Evolutionary conservation across 2,113 vertebrate genomes (phyloP).

Genomic region (Butorides virescens): DNA sequence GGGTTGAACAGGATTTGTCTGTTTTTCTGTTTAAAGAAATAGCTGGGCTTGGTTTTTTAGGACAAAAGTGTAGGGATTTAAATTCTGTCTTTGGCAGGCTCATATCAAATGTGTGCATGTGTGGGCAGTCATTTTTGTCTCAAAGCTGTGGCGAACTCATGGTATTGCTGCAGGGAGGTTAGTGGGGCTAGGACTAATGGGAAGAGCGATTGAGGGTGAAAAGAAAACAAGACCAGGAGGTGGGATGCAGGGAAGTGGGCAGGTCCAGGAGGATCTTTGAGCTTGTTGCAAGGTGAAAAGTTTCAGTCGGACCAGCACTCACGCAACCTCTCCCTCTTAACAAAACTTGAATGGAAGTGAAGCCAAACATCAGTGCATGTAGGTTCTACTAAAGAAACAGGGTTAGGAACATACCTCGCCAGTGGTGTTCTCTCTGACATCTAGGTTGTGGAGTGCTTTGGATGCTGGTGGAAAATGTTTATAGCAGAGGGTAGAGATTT

Average conservation of each 20-base stretch:
- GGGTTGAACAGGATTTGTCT: neutral
- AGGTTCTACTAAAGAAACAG: neutral
- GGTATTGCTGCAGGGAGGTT: neutral
- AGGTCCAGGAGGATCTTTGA: neutral
- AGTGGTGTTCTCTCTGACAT: no score
- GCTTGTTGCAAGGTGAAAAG: neutral
- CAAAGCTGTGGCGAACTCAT: neutral
- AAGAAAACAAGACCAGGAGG: neutral
- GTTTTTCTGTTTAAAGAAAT: neutral
- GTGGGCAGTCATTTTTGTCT: neutral
- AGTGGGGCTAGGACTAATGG: neutral
- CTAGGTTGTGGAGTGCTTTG: neutral
- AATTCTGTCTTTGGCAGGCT: neutral
- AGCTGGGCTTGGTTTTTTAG: neutral
- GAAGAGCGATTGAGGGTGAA: neutral
- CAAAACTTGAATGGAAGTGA: no score
- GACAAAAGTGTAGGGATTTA: neutral
- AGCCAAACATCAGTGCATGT: neutral
- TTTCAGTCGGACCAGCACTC: accelerated
- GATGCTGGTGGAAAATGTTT: neutral
- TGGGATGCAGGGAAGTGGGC: neutral
- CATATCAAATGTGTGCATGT: no score
- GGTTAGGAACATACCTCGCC: neutral
- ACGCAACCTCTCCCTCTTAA: accelerated
- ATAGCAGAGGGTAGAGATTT: neutral